Evolutionary conservation across 1,140 invertebrate genomes (phyloP).

Genomic region (Listronotus bonariensis): DNA sequence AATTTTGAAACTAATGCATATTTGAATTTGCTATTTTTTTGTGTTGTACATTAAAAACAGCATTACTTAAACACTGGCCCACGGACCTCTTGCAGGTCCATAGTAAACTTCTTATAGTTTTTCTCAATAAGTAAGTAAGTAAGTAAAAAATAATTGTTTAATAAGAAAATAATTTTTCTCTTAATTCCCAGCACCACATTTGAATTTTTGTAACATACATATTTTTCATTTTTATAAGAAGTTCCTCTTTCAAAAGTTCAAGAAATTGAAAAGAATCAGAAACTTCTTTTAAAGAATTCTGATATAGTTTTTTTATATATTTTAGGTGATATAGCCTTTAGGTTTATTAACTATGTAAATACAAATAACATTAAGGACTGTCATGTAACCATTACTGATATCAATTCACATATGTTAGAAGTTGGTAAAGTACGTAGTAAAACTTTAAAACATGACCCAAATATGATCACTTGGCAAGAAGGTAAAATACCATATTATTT

Average conservation of each 20-base stretch:
- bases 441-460: slow-evolving; percentile 51
- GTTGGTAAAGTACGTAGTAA: slow-evolving; percentile 81
- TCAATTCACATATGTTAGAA: slow-evolving; percentile 93
- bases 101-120: too few species aligned
- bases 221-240: too few species aligned
- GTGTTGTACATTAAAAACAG: not conserved
- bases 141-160: too few species aligned
- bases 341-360: slow-evolving; percentile 77
- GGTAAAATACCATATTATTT: too few species aligned
- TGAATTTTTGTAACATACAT: too few species aligned
- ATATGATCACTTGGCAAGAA: slow-evolving; percentile 76
- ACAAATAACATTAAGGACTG: slow-evolving; percentile 61
- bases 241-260: too few species aligned
- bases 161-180: too few species aligned
- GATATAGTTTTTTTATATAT: slow-evolving; percentile 33
- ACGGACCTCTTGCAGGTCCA: too few species aligned
- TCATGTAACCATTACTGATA: slow-evolving; percentile 90
- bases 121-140: too few species aligned
- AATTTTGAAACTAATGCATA: not conserved
- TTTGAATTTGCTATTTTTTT: not conserved
- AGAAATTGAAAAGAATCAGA: too few species aligned
- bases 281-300: not conserved
- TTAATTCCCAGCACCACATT: too few species aligned
- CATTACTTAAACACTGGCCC: too few species aligned
- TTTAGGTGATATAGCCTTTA: slow-evolving; percentile 85